These are phyloP conservation scores for Neodiprion virginianus DNA, from an alignment of 1,140 invertebrate genomes.

Conservation along the genomic window DNA sequence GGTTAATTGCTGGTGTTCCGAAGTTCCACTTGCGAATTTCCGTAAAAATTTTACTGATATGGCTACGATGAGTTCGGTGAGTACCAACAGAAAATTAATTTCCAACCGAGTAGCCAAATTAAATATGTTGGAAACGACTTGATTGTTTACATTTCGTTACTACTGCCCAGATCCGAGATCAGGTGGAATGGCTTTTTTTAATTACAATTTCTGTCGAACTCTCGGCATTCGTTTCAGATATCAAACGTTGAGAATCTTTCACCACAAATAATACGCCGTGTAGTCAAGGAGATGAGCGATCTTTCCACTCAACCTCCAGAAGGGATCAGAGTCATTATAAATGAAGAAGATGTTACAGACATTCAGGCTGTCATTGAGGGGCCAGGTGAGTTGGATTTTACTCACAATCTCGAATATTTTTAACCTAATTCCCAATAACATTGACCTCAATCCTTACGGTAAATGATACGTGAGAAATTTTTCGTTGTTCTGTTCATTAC, in stretches of 20 bases:
- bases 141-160: neutral
- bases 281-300: slow-evolving; percentile 84
- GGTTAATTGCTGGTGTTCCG: slow-evolving; percentile 25
- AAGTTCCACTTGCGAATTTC: slow-evolving; percentile 23
- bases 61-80: slow-evolving; percentile 54
- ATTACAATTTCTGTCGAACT: neutral
- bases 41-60: slow-evolving; percentile 34
- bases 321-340: slow-evolving; percentile 86
- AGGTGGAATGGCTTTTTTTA: neutral
- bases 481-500: neutral
- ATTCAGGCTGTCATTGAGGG: slow-evolving; percentile 91
- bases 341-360: slow-evolving; percentile 91
- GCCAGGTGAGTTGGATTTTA: slow-evolving; percentile 67
- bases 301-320: slow-evolving; percentile 81
- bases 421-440: slow-evolving; percentile 15
- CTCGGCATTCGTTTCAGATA: slow-evolving; percentile 61
- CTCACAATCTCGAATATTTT: neutral
- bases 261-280: slow-evolving; percentile 87
- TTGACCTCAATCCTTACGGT: neutral
- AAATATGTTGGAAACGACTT: slow-evolving; percentile 23
- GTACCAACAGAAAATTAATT: slow-evolving; percentile 24
- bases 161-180: slow-evolving; percentile 1
- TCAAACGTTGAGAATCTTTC: slow-evolving; percentile 93
- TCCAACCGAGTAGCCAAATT: slow-evolving; percentile 27
- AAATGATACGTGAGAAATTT: neutral